A percentile compares a stretch with the other conserved stretches of the same genome.
Evolutionary conservation across 2,888 invertebrate species (phyloP).

Genomic region (Tryphoninae sp.): DNA sequence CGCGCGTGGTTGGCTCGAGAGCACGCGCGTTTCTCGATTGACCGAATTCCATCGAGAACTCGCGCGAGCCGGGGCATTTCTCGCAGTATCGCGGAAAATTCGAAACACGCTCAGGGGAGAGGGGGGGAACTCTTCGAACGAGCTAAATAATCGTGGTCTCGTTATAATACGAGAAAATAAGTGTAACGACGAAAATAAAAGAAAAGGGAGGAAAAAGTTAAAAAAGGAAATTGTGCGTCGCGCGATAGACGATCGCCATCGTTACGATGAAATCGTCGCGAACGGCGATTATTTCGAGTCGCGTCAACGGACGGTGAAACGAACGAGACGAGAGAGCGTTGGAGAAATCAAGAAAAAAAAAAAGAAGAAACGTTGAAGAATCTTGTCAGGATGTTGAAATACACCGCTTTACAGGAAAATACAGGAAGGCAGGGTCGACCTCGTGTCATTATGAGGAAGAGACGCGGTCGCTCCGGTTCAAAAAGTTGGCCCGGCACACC

Average conservation of each 20-base stretch:
- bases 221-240: not conserved
- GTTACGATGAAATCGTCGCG: constrained; percentile 18
- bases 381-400: constrained; percentile 75
- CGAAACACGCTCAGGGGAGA: not conserved
- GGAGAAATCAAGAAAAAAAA: constrained; percentile 16
- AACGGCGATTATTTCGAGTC: constrained; percentile 33
- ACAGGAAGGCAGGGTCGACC: constrained; percentile 72
- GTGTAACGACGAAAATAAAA: not conserved
- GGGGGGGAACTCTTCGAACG: not conserved
- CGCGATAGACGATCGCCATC: not conserved
- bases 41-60: constrained; percentile 52
- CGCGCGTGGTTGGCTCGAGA: constrained; percentile 36
- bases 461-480: constrained; percentile 77
- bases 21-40: constrained; percentile 57
- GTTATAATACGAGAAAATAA: not conserved
- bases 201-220: constrained; percentile 24
- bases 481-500: constrained; percentile 80
- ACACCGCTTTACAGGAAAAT: constrained; percentile 72
- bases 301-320: not conserved
- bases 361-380: constrained; percentile 38
- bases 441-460: constrained; percentile 74
- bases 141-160: too few species aligned
- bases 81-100: constrained; percentile 6
- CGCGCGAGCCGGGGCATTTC: not conserved
- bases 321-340: not conserved